Evolutionary conservation across 2,888 invertebrate species (phyloP).

Genomic region (Chrysolina haemoptera): DNA sequence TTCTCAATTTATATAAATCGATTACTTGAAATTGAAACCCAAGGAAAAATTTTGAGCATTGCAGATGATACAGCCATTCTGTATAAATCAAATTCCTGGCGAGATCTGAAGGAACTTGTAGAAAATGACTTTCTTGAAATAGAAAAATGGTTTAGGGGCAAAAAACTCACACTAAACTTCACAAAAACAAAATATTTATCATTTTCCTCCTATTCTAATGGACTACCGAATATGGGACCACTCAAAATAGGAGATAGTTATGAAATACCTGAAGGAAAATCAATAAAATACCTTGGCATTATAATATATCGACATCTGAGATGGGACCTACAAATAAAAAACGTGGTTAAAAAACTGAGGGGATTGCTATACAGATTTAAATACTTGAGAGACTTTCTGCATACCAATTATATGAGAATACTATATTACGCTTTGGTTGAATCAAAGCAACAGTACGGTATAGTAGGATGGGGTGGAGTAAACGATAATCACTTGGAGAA

Average conservation of each 20-base stretch:
- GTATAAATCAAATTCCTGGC: background rate
- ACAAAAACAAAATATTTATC: too few species aligned
- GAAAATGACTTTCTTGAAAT: background rate
- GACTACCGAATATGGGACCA: background rate
- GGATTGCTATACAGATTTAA: background rate
- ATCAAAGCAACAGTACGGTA: background rate
- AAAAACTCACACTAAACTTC: background rate
- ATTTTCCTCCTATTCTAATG: too few species aligned
- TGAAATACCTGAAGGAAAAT: background rate
- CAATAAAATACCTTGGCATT: background rate
- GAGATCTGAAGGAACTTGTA: background rate
- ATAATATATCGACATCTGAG: too few species aligned
- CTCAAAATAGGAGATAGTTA: background rate
- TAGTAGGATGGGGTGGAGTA: constrained; percentile 2
- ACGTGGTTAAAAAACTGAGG: too few species aligned
- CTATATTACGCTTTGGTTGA: background rate
- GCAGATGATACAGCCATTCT: background rate
- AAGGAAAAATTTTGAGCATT: background rate
- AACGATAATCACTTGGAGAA: background rate
- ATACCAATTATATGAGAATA: background rate
- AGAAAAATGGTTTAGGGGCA: background rate
- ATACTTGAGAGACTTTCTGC: background rate
- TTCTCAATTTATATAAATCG: background rate
- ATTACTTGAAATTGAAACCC: background rate
- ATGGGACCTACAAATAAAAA: too few species aligned